Percentiles rank a stretch among this genome's conserved stretches.
phyloP scores from a whole-genome alignment of 2,797 vertebrate genomes.

The Huso huso region DNA sequence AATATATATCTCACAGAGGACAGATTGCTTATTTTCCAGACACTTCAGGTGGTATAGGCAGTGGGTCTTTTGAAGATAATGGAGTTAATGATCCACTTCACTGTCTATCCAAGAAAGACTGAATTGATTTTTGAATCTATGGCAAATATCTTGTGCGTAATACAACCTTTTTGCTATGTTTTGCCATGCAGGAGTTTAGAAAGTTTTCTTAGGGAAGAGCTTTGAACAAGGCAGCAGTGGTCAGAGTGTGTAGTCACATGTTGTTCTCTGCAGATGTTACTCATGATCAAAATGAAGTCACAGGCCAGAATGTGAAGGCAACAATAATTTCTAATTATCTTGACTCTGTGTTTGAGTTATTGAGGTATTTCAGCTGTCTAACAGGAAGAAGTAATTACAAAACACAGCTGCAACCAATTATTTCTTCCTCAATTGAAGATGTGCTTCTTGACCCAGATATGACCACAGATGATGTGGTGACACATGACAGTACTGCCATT shows the following conservation, averaged over 20 bases:
- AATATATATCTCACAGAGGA: neutral
- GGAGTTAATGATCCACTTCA: neutral
- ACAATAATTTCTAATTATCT: slow-evolving; percentile 19
- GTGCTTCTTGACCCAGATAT: too few relatives aligned
- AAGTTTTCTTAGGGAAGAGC: too few relatives aligned
- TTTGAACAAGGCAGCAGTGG: too few relatives aligned
- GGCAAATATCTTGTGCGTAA: too few relatives aligned
- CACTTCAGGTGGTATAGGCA: neutral
- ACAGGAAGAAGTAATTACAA: slow-evolving; percentile 8
- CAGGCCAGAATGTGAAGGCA: slow-evolving; percentile 9
- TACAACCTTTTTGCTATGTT: too few relatives aligned
- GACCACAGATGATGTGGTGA: too few relatives aligned
- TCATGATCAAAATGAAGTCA: slow-evolving; percentile 22
- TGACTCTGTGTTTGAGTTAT: slow-evolving; percentile 11
- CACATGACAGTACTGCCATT: too few relatives aligned
- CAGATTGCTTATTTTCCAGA: neutral
- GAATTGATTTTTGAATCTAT: too few relatives aligned
- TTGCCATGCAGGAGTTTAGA: too few relatives aligned
- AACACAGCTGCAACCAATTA: slow-evolving; percentile 17
- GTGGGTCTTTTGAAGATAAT: neutral
- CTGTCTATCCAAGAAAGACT: neutral
- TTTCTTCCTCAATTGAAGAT: too few relatives aligned
- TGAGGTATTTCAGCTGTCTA: slow-evolving; percentile 19
- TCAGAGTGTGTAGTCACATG: neutral
- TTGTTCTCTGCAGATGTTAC: slow-evolving; percentile 22